Conservation (phyloP, 2,888 invertebrate species). For the Microchrysa polita region DNA sequence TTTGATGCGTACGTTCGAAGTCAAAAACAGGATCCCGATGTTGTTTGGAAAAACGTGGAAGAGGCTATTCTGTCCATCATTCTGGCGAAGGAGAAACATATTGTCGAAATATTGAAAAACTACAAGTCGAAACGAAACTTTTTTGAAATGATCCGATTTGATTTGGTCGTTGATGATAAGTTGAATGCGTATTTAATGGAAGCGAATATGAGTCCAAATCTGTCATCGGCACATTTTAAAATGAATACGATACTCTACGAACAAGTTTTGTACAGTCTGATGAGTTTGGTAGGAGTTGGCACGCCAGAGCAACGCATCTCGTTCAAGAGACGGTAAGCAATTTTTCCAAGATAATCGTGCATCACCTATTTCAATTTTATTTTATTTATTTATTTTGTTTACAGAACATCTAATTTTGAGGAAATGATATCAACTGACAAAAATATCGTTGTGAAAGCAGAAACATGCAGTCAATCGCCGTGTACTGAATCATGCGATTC, state of each 20-base stretch:
- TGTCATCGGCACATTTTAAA: slow-evolving; percentile 92
- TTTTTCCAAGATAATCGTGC: not conserved
- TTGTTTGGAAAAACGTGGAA: slow-evolving; percentile 83
- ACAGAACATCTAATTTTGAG: slow-evolving; percentile 65
- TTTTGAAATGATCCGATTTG: slow-evolving; percentile 95
- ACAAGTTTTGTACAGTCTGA: slow-evolving; percentile 86
- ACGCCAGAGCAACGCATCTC: slow-evolving; percentile 65
- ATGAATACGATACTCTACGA: slow-evolving; percentile 89
- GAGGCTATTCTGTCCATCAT: slow-evolving; percentile 78
- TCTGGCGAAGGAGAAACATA: slow-evolving; percentile 75
- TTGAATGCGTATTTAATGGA: slow-evolving; percentile 90
- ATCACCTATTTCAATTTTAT: not conserved
- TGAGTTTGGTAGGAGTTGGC: slow-evolving; percentile 81
- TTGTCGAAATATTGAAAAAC: slow-evolving; percentile 69
- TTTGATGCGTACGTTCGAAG: slow-evolving; percentile 79
- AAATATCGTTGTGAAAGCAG: slow-evolving; percentile 80
- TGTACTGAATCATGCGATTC: slow-evolving; percentile 72
- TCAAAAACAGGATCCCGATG: slow-evolving; percentile 74
- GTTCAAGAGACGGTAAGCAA: slow-evolving; percentile 61
- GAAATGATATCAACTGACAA: slow-evolving; percentile 80
- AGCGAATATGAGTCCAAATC: slow-evolving; percentile 98
- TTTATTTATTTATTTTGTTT: slow-evolving; percentile 47
- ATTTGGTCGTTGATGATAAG: slow-evolving; percentile 89
- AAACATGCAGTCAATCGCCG: slow-evolving; percentile 69
- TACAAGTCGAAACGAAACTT: slow-evolving; percentile 72